Percentiles rank a stretch among this genome's conserved stretches.
Evolutionary conservation across 2,113 vertebrate genomes (phyloP).

Genomic region (Hydropotes inermis): DNA sequence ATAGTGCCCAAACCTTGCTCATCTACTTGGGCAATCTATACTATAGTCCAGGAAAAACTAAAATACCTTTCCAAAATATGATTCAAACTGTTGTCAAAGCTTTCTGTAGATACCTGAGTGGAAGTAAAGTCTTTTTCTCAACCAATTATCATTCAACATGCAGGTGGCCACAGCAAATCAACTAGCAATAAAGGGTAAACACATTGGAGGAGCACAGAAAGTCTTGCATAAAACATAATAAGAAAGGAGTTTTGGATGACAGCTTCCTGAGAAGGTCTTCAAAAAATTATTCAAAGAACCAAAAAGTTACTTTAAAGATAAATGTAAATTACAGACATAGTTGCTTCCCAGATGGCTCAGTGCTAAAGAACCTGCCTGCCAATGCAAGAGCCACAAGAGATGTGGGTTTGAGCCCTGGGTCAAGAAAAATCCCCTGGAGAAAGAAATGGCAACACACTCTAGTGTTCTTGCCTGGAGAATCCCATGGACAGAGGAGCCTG

Average conservation of each 20-base stretch:
- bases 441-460: not conserved
- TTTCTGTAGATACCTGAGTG: not conserved
- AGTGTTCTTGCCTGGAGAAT: not conserved
- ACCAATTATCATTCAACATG: not conserved
- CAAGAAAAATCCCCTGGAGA: not conserved
- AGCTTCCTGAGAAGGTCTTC: not conserved
- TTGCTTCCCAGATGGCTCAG: not conserved
- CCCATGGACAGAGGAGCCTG: not conserved
- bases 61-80: not conserved
- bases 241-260: not conserved
- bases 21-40: not conserved
- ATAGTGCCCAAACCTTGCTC: not conserved
- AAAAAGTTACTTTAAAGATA: slow-evolving; percentile 6
- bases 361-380: not conserved
- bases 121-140: not conserved
- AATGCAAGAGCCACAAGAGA: not conserved
- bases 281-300: slow-evolving; percentile 30
- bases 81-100: not conserved
- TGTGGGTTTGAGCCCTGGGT: not conserved
- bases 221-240: not conserved
- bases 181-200: not conserved
- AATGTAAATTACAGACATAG: slow-evolving; percentile 22
- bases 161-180: not conserved
- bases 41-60: not conserved
- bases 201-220: not conserved